Evolutionary conservation across 2,888 invertebrate species (phyloP), one percentile per base, ranked within the genome.

Genomic region (Papilio gigon): DNA sequence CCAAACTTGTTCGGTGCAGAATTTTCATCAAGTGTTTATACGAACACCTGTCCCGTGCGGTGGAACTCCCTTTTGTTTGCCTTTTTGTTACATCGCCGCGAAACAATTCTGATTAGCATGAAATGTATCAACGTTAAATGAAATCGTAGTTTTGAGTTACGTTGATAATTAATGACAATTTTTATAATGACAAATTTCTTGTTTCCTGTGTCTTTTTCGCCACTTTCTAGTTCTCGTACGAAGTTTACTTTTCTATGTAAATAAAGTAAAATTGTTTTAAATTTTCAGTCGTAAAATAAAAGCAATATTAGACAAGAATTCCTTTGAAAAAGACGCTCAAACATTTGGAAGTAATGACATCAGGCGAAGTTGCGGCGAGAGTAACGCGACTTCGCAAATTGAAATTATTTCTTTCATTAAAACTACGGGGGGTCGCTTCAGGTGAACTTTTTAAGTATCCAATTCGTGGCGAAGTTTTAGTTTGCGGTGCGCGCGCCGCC

Each of bases 371-470:
- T 75, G 71, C 75, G 77, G 76, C 73, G 71, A 71, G 73, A 72
- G 73, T 75, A 75, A 74, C 77, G 73, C 76, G 84, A 85, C 82
- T 83, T 82, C 76, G 76, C 82, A 86, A 90, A 90, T 89, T 90
- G 89, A 90, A 90, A 90, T 91, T 89, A 90, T 90, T 91, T 90
- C 61, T 90, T 91, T 91, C 90, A 90, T 90, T 90, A 89, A 85
- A 89, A 87, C 86, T 83, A 80, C 80, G 75, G 82, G 84, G 77
- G 83, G 78, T 71, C 71, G 79, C 80, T 82, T 83, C 88, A 89
- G 90, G 89, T 88, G 79, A 87, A 90, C 76, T 89, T 89, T 76
- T 77, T 83, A 84, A 86, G 85, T 80, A 80, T 79, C 82, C 84
- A 82, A 84, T 89, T 88, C 83, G 82, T 77, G 75, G 78, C 72